Percentiles rank a stretch among this genome's conserved stretches.
Conservation (phyloP, 2,113 vertebrate species). For the Epinephelus moara region DNA sequence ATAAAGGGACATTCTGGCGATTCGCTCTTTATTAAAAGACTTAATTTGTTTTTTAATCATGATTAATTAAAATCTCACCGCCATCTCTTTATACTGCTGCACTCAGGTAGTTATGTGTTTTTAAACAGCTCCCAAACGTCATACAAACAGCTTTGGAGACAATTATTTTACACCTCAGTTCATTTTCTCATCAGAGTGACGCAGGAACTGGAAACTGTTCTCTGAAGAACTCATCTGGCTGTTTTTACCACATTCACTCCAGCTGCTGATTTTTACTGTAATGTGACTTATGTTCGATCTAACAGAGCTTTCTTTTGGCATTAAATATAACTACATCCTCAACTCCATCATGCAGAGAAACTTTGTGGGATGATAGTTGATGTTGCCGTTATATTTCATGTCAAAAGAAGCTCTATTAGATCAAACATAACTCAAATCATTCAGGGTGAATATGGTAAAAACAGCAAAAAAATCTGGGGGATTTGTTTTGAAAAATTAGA, state of each 20-base stretch:
- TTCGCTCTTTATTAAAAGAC: not conserved
- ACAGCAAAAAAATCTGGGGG: not conserved
- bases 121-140: not conserved
- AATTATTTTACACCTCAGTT: not conserved
- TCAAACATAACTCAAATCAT: not conserved
- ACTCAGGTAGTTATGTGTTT: not conserved
- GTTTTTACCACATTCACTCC: too few relatives aligned
- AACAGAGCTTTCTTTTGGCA: too few relatives aligned
- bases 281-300: too few relatives aligned
- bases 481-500: too few relatives aligned
- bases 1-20: not conserved
- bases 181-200: not conserved
- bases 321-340: too few relatives aligned
- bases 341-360: too few relatives aligned
- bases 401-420: not conserved
- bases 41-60: not conserved
- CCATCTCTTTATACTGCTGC: not conserved
- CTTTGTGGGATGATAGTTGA: too few relatives aligned
- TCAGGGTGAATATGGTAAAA: not conserved
- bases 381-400: too few relatives aligned
- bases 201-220: too few relatives aligned
- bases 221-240: too few relatives aligned
- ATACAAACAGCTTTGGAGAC: not conserved
- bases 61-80: too few relatives aligned
- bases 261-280: too few relatives aligned